Percentiles rank a stretch among this genome's conserved stretches.
Evolutionary conservation across 1,140 invertebrate species (phyloP).

Genomic region (Drosophila subobscura): DNA sequence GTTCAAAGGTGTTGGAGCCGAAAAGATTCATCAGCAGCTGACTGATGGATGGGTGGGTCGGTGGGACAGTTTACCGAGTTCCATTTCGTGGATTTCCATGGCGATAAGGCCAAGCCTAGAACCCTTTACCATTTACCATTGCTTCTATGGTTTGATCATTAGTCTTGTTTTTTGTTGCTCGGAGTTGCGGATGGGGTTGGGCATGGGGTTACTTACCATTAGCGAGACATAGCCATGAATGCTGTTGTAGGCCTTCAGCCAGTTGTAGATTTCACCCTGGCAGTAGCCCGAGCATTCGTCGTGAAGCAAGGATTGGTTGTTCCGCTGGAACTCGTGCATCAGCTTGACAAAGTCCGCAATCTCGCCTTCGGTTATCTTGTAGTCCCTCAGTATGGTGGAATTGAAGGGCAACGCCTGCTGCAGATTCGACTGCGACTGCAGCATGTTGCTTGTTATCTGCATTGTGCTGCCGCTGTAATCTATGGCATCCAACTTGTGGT

Average conservation of each 20-base stretch:
- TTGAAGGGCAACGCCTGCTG: conserved; percentile 26
- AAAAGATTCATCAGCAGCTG: conserved; percentile 33
- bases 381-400: conserved; percentile 36
- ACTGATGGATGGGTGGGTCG: neutral
- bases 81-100: conserved; percentile 30
- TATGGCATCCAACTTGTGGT: too few species aligned
- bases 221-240: conserved; percentile 80
- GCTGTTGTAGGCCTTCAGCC: conserved; percentile 67
- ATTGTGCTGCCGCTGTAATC: conserved; percentile 12
- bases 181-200: neutral
- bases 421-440: conserved; percentile 13
- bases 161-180: too few species aligned
- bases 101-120: too few species aligned
- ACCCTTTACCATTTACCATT: too few species aligned
- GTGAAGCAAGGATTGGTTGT: conserved; percentile 38
- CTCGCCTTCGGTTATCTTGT: conserved; percentile 44
- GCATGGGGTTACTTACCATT: conserved; percentile 64
- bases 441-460: conserved; percentile 49
- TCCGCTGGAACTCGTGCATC: conserved; percentile 44
- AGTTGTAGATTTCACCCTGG: conserved; percentile 70
- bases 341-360: conserved; percentile 55
- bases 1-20: conserved; percentile 40
- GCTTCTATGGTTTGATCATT: neutral
- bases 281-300: conserved; percentile 73
- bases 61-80: conserved; percentile 13